Evolutionary conservation across 2,797 vertebrate genomes (phyloP), one percentile per base, ranked within the genome.

Genomic region (Gymnopithys bicolor): DNA sequence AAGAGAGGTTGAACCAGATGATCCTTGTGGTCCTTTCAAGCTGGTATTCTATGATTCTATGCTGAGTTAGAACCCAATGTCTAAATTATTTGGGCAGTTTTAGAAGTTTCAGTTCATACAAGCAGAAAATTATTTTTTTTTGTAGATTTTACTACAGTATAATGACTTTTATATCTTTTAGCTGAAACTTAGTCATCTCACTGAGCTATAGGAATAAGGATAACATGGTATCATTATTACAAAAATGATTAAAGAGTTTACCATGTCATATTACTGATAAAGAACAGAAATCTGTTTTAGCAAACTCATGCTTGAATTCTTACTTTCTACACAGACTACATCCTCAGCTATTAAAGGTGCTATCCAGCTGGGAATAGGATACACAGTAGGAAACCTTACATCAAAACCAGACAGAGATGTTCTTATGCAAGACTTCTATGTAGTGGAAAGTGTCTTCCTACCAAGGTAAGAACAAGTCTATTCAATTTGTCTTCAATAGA

Each of bases 391-490:
- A 58, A 99, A 99, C 94, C 98, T 99, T 95, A 99, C 99, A 79
- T 99, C 99, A 92, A 99, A 99, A 97, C 98, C 99, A 3, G 99
- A 99, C 97, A 98, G 99, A 98, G 99, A 99, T 96, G 99, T 99
- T 84, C 99, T 99, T 96, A 99, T 99, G 99, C 99, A 99, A 97
- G 99, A 99, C 95, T 99, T 99, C 97, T 99, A 99, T 52, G 99
- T 99, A 93, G 99, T 99, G 96, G 99, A 99, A 97, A 99, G 99
- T 55, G 99, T 99, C 63, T 99, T 99, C 96, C 98, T 99, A 75
- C 99, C 99, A 66, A 99, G 99, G 99, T 99, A 98, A 98, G 98
- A 86, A 56, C 43, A 68, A 84, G 19, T 8, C 39, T 63, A 24
- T 70, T 67, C 6, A 48, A 32, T 81, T 83, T 58, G 46, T 68